Evolutionary conservation across 2,797 vertebrate species (phyloP).

Genomic region (Aldrovandia affinis): DNA sequence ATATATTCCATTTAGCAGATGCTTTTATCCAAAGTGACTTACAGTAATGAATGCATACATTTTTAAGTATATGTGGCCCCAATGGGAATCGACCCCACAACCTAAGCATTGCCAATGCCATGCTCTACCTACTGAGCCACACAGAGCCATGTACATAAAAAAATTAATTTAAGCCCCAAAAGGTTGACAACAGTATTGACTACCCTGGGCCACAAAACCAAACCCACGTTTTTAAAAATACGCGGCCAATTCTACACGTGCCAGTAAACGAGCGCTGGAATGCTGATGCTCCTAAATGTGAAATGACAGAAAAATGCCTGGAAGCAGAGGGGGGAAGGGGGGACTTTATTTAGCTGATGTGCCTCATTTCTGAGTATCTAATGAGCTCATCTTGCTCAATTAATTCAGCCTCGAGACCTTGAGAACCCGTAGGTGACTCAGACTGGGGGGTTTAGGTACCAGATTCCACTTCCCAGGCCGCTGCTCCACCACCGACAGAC

Average conservation of each 20-base stretch:
- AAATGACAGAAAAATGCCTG: neutral
- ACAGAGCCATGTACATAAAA: no score
- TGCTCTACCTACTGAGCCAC: no score
- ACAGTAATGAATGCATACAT: no score
- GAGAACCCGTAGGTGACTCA: constrained; percentile 44
- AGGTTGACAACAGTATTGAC: neutral
- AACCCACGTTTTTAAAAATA: neutral
- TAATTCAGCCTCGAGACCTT: constrained; percentile 41
- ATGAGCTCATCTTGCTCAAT: constrained; percentile 39
- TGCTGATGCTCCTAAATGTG: neutral
- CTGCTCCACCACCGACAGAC: neutral
- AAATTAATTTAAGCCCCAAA: no score
- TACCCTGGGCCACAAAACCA: neutral
- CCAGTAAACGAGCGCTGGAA: neutral
- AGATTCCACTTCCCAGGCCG: neutral
- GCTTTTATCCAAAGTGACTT: no score
- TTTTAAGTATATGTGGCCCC: no score
- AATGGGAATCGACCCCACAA: no score
- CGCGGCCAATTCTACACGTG: neutral
- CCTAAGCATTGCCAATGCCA: no score
- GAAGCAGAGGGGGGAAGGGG: neutral
- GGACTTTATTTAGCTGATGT: constrained; percentile 20
- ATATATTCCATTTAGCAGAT: no score
- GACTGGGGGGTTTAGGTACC: constrained; percentile 27
- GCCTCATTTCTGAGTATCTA: constrained; percentile 16